Base-by-base conservation (phyloP, 1,140 invertebrate genomes). In the Drosophila asahinai region DNA sequence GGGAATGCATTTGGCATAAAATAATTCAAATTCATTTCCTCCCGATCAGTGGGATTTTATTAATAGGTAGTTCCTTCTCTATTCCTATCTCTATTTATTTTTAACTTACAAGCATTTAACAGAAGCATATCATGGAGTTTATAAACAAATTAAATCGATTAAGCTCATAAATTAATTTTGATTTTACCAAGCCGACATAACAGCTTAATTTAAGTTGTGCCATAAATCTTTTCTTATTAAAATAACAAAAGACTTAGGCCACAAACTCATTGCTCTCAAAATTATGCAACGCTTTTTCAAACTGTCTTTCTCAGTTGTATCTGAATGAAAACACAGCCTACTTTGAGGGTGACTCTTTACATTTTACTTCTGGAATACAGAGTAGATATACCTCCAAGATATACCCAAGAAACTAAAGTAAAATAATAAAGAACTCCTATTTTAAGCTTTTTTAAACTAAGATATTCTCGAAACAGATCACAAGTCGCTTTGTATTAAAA, bases 211-310 rank as follows among this genome's bases (percentile, higher is more conserved):
- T 15, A 14, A 17, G 3, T 19, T 14, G 19, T 11, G 15, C 7
- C 42, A 30, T 55, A 52, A 40, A 8, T 19, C 8, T 5, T 47
- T 51, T 49, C 33, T 11, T 42, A 27, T 43, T 22, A 12, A 19
- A 11, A 12, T 66, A 77, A 89, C 74, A 60, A 84, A 87, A 83
- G 84, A 87, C 84, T 89, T 76, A 89, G 47, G 73, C 38, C n/a
- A 84, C 73, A 38, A 87, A 72, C 84, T 47, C 2, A 17, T 2
- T 33, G 33, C 22, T n/a, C 70, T 14, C 0, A 14, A 6, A 17
- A 19, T 7, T 80, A 76, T 72, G 71, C 83, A 49, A 38, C 14
- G 12, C 5, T 64, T 77, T 72, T 48, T 5, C 0, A 3, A 3
- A 22, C 5, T n/a, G 4, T 1, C 4, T 2, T 19, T 30, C 0